Conservation (phyloP, 2,888 invertebrate species). For the Laothoe populi region DNA sequence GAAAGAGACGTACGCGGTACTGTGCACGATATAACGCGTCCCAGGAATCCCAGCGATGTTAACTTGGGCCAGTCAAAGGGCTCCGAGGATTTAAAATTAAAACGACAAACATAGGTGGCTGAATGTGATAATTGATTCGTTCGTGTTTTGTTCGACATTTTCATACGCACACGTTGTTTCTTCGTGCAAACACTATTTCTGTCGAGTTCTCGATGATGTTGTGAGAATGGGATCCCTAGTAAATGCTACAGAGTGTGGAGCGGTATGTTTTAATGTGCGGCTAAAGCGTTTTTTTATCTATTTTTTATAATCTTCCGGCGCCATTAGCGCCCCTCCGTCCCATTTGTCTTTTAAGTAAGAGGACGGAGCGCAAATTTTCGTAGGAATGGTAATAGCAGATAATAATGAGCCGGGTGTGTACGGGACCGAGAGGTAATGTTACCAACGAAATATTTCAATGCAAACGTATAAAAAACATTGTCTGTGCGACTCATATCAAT, state of each 20-base stretch:
- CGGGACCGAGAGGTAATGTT: slow-evolving; percentile 6
- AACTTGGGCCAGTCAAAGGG: slow-evolving; percentile 73
- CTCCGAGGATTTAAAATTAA: slow-evolving; percentile 76
- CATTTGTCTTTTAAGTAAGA: slow-evolving; percentile 24
- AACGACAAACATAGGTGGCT: slow-evolving; percentile 73
- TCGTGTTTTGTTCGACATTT: slow-evolving; percentile 37
- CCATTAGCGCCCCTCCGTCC: slow-evolving; percentile 24
- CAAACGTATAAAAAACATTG: slow-evolving; percentile 14
- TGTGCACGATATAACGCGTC: slow-evolving; percentile 61
- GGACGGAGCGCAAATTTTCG: slow-evolving; percentile 20
- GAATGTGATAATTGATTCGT: slow-evolving; percentile 63
- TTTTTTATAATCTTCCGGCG: slow-evolving; percentile 25
- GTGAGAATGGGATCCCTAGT: not conserved
- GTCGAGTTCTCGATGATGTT: slow-evolving; percentile 6
- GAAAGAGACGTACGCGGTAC: slow-evolving; percentile 52
- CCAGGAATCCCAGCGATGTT: slow-evolving; percentile 72
- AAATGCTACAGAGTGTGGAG: not conserved
- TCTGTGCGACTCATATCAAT: slow-evolving; percentile 10
- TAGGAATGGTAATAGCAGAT: slow-evolving; percentile 23
- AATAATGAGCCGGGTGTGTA: slow-evolving; percentile 23
- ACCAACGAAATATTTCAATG: slow-evolving; percentile 12
- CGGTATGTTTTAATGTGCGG: slow-evolving; percentile 16
- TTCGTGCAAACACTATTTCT: slow-evolving; percentile 24
- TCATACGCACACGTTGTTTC: not conserved
- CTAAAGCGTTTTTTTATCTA: slow-evolving; percentile 24